phyloP scores from a whole-genome alignment of 2,888 invertebrate genomes.

The Norana najaformis region DNA sequence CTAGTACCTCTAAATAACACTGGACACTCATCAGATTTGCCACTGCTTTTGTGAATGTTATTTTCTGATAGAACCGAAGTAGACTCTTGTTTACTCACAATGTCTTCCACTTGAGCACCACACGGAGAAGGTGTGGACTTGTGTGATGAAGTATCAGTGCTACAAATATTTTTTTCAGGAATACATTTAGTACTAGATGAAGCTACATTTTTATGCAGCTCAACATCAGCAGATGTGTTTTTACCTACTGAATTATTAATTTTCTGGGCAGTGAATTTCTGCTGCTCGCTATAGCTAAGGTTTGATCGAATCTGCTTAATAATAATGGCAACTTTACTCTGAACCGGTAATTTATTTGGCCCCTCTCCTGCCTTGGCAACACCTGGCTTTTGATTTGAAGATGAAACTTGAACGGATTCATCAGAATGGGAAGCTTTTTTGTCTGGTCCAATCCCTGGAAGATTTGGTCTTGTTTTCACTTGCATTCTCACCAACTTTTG shows the following conservation, averaged over 20 bases:
- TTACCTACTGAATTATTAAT: background rate
- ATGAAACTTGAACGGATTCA: background rate
- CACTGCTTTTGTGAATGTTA: background rate
- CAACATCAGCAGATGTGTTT: background rate
- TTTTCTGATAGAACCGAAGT: background rate
- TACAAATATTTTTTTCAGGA: background rate
- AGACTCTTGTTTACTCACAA: background rate
- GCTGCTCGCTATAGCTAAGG: background rate
- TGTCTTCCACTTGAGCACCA: background rate
- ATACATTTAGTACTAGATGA: background rate
- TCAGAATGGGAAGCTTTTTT: background rate
- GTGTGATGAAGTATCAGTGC: background rate
- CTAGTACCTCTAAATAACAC: background rate
- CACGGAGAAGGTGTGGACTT: background rate
- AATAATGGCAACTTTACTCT: background rate
- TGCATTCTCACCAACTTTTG: background rate
- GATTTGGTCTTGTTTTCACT: background rate
- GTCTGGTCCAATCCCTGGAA: background rate
- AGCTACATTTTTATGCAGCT: background rate
- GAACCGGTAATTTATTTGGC: background rate
- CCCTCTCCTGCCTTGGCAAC: background rate
- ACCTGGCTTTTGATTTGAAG: background rate
- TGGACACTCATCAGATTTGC: background rate
- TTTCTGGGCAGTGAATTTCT: slow-evolving; percentile 13
- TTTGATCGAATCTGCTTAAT: background rate